Evolutionary conservation across 2,888 invertebrate species (phyloP).

Genomic region (Erpobdella octoculata): DNA sequence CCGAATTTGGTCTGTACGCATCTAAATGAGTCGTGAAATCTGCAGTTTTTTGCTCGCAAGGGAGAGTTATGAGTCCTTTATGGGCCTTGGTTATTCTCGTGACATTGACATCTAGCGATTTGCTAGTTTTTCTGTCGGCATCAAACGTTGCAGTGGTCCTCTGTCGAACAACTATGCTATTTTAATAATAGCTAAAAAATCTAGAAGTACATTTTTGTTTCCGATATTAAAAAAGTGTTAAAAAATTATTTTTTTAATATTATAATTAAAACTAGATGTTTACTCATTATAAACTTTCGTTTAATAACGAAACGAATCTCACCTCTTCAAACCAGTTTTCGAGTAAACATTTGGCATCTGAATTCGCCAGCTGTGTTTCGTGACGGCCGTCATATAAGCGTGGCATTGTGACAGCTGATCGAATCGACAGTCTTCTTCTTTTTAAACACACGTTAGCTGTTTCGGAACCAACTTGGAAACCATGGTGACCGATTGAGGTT

Average conservation of each 20-base stretch:
- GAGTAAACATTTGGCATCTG: slow-evolving; percentile 47
- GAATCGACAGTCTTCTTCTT: too few species aligned
- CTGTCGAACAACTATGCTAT: background rate
- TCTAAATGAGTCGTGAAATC: slow-evolving; percentile 43
- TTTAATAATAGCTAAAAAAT: too few species aligned
- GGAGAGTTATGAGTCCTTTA: slow-evolving; percentile 44
- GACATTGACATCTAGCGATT: background rate
- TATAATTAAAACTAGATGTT: background rate
- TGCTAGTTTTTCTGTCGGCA: background rate
- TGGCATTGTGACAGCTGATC: slow-evolving; percentile 44
- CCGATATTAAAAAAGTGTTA: too few species aligned
- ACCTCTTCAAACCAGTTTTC: slow-evolving; percentile 54
- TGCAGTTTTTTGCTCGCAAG: slow-evolving; percentile 40
- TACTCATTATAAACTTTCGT: too few species aligned
- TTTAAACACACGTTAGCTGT: too few species aligned
- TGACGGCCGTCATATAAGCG: slow-evolving; percentile 48
- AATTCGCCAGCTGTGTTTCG: slow-evolving; percentile 48
- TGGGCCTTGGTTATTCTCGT: background rate
- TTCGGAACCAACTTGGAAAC: background rate
- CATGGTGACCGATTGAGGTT: background rate
- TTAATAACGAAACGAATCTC: slow-evolving; percentile 31
- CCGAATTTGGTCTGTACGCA: slow-evolving; percentile 44
- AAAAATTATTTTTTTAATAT: background rate
- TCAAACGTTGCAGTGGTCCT: background rate
- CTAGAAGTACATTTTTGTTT: too few species aligned